phyloP scores from a whole-genome alignment of 2,888 invertebrate genomes.

The Euproctis similis region DNA sequence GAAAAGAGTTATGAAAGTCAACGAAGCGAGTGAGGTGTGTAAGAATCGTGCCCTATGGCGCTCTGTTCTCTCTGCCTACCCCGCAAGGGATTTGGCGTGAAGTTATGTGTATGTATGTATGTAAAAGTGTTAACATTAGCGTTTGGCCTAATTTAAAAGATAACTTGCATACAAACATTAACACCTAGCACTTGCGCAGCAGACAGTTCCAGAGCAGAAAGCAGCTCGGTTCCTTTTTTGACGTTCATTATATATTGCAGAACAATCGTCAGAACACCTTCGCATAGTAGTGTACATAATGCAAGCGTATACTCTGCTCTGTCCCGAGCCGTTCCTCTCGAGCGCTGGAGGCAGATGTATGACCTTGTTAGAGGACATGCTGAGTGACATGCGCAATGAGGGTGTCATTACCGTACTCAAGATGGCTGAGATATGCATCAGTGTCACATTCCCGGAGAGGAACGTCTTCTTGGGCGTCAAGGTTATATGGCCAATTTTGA shows the following conservation, averaged over 20 bases:
- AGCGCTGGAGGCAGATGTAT: constrained; percentile 83
- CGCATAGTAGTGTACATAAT: constrained; percentile 86
- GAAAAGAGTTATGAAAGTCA: no score
- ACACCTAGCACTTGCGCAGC: no score
- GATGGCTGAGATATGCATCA: constrained; percentile 79
- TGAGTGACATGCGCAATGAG: constrained; percentile 82
- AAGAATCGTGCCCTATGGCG: no score
- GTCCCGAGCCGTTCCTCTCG: constrained; percentile 85
- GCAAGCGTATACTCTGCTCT: constrained; percentile 87
- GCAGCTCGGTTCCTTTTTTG: no score
- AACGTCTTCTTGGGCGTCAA: constrained; percentile 79
- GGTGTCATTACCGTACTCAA: constrained; percentile 80
- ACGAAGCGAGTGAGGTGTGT: no score
- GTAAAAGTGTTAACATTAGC: no score
- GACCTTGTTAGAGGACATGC: constrained; percentile 80
- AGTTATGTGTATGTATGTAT: no score
- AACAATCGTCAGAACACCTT: constrained; percentile 88
- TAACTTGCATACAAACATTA: no score
- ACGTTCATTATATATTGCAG: constrained; percentile 72
- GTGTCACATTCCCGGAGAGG: constrained; percentile 83
- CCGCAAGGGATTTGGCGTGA: no score
- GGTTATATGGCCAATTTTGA: constrained; percentile 65
- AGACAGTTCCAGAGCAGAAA: no score
- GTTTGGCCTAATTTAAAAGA: no score
- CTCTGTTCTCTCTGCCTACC: no score